phyloP scores from a whole-genome alignment of 2,797 vertebrate genomes.

The Oreochromis mossambicus region DNA sequence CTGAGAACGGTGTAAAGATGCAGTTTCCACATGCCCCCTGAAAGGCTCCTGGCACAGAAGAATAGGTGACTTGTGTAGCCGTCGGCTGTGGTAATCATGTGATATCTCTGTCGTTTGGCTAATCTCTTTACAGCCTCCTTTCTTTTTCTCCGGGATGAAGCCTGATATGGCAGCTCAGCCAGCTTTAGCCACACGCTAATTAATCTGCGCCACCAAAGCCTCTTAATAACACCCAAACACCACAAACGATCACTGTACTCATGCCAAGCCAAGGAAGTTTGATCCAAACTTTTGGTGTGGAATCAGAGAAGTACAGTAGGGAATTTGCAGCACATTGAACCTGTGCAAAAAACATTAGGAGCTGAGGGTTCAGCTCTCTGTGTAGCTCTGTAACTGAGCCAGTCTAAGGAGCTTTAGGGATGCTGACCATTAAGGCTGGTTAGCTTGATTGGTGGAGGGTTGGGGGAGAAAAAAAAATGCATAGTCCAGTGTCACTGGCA shows the following conservation, averaged over 20 bases:
- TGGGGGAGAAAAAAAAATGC: not conserved
- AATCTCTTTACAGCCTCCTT: conserved; percentile 46
- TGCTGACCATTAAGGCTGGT: not conserved
- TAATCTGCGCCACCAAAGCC: conserved; percentile 52
- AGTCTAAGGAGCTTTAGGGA: not conserved
- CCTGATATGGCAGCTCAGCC: conserved; percentile 51
- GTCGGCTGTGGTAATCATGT: conserved; percentile 37
- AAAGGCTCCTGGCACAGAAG: conserved; percentile 15
- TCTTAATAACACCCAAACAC: conserved; percentile 50
- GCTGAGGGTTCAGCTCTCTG: not conserved
- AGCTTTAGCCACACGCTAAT: conserved; percentile 63
- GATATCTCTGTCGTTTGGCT: conserved; percentile 39
- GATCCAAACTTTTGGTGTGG: not conserved
- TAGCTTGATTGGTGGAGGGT: not conserved
- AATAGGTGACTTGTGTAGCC: conserved; percentile 19
- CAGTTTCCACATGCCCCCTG: not conserved
- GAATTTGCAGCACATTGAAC: not conserved
- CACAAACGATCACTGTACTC: conserved; percentile 7
- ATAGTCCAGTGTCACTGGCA: not conserved
- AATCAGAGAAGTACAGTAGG: not conserved
- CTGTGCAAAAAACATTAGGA: not conserved
- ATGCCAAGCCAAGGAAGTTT: conserved; percentile 7
- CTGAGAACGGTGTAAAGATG: not conserved
- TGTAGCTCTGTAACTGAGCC: not conserved
- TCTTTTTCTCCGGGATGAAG: conserved; percentile 56